These are phyloP conservation scores for Brenthis hecate DNA, from an alignment of 2,888 invertebrate species.

Conservation along the genomic window DNA sequence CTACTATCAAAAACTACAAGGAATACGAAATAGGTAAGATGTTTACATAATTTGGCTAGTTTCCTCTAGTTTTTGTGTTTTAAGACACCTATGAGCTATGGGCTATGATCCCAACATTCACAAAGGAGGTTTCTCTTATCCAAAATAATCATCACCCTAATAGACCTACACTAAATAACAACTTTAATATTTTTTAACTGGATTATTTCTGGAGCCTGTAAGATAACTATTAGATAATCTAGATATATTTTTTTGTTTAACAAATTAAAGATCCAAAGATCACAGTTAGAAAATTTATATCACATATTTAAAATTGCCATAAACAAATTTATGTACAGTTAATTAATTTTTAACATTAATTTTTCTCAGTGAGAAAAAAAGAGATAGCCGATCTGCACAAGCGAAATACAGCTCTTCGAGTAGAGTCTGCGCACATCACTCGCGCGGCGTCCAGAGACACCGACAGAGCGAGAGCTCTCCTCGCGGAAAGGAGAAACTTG, in stretches of 20 bases:
- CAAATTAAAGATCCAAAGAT: too few relatives aligned
- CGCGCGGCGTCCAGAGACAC: slow-evolving; percentile 69
- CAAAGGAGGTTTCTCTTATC: too few relatives aligned
- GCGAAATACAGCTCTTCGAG: slow-evolving; percentile 72
- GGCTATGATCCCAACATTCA: too few relatives aligned
- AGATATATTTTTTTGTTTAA: too few relatives aligned
- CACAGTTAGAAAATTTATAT: too few relatives aligned
- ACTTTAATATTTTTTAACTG: too few relatives aligned
- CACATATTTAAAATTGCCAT: background rate
- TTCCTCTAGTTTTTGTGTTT: too few relatives aligned
- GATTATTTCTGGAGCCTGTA: too few relatives aligned
- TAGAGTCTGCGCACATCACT: slow-evolving; percentile 75
- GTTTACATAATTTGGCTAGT: background rate
- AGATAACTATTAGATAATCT: too few relatives aligned
- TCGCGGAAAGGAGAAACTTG: slow-evolving; percentile 63
- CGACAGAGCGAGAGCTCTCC: slow-evolving; percentile 62
- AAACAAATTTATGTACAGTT: background rate
- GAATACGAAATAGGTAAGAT: slow-evolving; percentile 78
- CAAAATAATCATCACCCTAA: too few relatives aligned
- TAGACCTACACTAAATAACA: too few relatives aligned
- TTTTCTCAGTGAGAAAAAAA: slow-evolving; percentile 71
- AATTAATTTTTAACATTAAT: background rate
- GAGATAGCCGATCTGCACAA: slow-evolving; percentile 72
- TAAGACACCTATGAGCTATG: too few relatives aligned
- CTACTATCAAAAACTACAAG: slow-evolving; percentile 76